Evolutionary conservation across 1,140 invertebrate species (phyloP), one percentile per base, ranked within the genome.

Genomic region (Epicauta chinensis): DNA sequence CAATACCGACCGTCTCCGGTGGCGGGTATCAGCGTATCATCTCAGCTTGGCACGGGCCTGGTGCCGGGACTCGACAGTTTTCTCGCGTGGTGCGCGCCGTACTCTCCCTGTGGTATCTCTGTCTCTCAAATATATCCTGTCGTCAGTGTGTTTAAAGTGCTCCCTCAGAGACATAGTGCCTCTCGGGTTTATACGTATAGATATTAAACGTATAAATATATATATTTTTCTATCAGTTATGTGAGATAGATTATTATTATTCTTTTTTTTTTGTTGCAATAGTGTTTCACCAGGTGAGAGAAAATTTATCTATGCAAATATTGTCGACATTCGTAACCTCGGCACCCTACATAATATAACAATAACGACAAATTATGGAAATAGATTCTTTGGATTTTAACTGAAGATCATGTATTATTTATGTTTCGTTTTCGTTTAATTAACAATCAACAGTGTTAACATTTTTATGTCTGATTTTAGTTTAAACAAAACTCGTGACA

Each of bases 1-100:
- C 68, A 70, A 70, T 70, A 58, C 51, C 37, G 41, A 43, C 44
- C 50, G 51, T 31, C 54, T 51, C 53, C 49, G 59, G 60, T 65
- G 63, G 64, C 67, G 62, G 61, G 62, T 58, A 61, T 61, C 62
- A 61, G 52, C 52, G 62, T 60, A 64, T 64, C 62, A 57, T 65
- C 58, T 63, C 59, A 59, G 54, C 64, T 64, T 64, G 63, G 62
- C 63, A 65, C 61, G 64, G 62, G 60, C 56, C 50, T 43, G 16
- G 53, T 53, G 53, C 56, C 53, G 51, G 54, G 47, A 53, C 32
- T 56, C 47, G 53, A 53, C 58, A 57, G 54, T 57, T 61, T 46
- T 56, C 53, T 55, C 58, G 58, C 63, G 64, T 65, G 61, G 59
- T 66, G 64, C 63, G 63, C 59, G 56, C 53, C 56, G 42, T 42